Percentiles rank a stretch among this genome's conserved stretches.
phyloP scores from a whole-genome alignment of 2,888 invertebrate genomes.

The Philereme transversata region DNA sequence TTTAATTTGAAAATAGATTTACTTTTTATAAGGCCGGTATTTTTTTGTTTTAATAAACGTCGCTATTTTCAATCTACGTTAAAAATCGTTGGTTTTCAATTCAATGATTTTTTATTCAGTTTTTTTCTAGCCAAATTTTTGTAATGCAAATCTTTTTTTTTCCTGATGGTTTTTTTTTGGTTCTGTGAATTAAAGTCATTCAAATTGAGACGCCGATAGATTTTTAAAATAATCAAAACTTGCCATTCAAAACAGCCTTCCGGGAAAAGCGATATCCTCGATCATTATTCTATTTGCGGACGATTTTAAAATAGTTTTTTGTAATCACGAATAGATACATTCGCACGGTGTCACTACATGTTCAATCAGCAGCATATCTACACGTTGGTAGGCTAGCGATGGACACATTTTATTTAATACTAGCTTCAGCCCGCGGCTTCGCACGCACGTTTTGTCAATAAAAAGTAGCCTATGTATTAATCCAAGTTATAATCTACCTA shows the following conservation, averaged over 20 bases:
- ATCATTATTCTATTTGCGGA: conserved; percentile 21
- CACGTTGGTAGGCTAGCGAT: conserved; percentile 20
- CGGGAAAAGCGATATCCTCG: conserved; percentile 17
- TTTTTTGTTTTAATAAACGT: too few species aligned
- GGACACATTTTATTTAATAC: not conserved
- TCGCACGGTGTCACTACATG: conserved; percentile 31
- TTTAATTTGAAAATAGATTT: conserved; percentile 2
- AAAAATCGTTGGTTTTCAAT: too few species aligned
- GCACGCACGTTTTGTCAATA: too few species aligned
- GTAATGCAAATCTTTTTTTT: too few species aligned
- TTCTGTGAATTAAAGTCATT: too few species aligned
- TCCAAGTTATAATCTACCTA: too few species aligned
- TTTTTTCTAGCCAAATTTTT: too few species aligned
- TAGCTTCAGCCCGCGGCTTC: too few species aligned
- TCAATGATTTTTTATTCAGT: too few species aligned
- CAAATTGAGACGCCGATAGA: not conserved
- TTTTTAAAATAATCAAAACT: conserved; percentile 19
- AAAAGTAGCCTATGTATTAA: too few species aligned
- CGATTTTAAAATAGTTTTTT: conserved; percentile 31
- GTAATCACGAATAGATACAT: conserved; percentile 6
- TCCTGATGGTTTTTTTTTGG: too few species aligned
- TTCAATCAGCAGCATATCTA: conserved; percentile 29
- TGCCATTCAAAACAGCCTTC: conserved; percentile 28
- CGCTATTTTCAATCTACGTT: too few species aligned
- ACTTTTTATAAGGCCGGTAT: not conserved